Evolutionary conservation across 37 sponge, comb jelly and placozoan genomes (phyloP), one percentile per base, ranked within the genome.

Genomic region (Chondrosia reniformis): DNA sequence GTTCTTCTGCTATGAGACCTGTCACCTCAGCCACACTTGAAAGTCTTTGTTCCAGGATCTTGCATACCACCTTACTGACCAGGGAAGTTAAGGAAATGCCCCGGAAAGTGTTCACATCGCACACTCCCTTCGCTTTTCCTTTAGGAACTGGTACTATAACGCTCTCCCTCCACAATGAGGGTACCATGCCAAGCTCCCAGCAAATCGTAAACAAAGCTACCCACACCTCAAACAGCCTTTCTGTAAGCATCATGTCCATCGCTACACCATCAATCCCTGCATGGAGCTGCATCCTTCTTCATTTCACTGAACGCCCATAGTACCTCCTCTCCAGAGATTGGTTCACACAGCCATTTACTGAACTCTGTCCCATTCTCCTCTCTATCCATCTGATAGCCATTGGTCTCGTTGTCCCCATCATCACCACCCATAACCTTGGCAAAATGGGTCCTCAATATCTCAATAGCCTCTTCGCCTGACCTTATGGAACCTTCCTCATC

Each of bases 221-320:
- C n/a, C n/a, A n/a, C n/a, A n/a, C n/a, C n/a, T n/a, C 58, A 56
- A 56, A 56, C 58, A 56, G 27, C 58, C 52, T 49, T 49, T 49
- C 52, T 49, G 52, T 49, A 19, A 49, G 52, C 52, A 49, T 10
- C 52, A 49, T 49, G 52, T 49, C 52, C 52, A 49, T 49, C 15
- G 15, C 52, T 15, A 49, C 52, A 19, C 52, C 52, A 15, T 49
- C 52, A 49, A 10, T 49, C 52, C 52, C 52, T n/a, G n/a, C n/a
- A n/a, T n/a, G n/a, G n/a, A 49, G 52, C 15, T 10, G 52, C 52
- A 19, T 10, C 52, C 10, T 49, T 49, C 52, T 49, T 49, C 52
- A 49, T 15, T 49, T 49, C 52, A 49, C 15, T 49, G 10, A 49
- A 15, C 15, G 52, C 52, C 52, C 52, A 49, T 15, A n/a, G n/a